Base-by-base conservation (phyloP, 2,888 invertebrate species). In the Arge pagana region DNA sequence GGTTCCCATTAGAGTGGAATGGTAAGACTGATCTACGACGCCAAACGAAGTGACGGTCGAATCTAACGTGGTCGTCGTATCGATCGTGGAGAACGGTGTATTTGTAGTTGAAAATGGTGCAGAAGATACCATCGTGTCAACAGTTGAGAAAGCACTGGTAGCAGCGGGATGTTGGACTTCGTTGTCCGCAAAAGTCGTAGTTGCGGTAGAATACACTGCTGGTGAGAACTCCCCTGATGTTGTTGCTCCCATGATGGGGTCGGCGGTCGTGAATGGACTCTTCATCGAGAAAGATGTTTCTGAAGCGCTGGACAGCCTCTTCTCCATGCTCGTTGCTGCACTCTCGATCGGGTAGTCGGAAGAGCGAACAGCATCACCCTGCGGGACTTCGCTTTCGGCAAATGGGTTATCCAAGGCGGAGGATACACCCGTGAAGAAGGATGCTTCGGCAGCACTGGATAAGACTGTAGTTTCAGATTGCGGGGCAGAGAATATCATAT, bases 151-250 rank as follows among this genome's bases (percentile, higher is more conserved):
- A 53, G 54, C 21, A 53, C 52, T 21, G 51, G 55, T 30, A 10
- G 54, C 54, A 31, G 24, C 33, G 23, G 53, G 53, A 35, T 24
- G 4, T 24, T 45, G 45, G 52, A 50, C 19, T 3, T 35, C 45
- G 40, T 42, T 33, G 35, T 77, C 1, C 76, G 77, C 23, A 78
- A 79, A 37, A 81, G 81, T 1, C 78, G 78, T 33, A 80, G 82
- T 23, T 67, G 72, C 19, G 78, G 76, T 23, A 79, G 78, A 0
- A n/a, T n/a, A n/a, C n/a, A n/a, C n/a, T n/a, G n/a, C n/a, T n/a
- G n/a, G n/a, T 81, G 79, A 3, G 79, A 77, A n/a, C 80, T 77
- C 1, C 82, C 81, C 3, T 79, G 75, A 1, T 77, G 74, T 1
- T 80, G 79, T 2, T 65, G 19, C 41, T 2, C 33, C 19, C 5